Base-by-base conservation (phyloP, 2,797 vertebrate genomes). In the Anableps anableps region DNA sequence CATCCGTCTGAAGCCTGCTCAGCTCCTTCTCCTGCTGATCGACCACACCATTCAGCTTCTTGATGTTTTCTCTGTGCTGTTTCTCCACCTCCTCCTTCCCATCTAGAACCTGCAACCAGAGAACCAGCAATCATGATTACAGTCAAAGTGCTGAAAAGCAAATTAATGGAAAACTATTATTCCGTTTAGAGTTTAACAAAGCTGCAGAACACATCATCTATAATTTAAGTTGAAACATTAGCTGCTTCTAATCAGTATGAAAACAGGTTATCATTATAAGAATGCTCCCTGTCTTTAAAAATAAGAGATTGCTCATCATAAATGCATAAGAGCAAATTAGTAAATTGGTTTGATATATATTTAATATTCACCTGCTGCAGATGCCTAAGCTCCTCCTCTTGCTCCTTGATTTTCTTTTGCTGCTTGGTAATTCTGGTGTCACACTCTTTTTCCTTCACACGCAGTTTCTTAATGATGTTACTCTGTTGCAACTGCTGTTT, bases 401-500 rank as follows among this genome's bases (percentile, higher is more conserved):
- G 90, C 76, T 99, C 98, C 81, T 96, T 97, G 66, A 97, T 93
- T 92, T 97, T 98, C 92, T 95, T 99, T 92, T 85, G 96, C 80
- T 98, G 97, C 84, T 98, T 99, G 83, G 81, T 68, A 80, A 96
- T 94, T 79, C 70, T 91, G 38, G 90, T 86, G 81, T 99, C 98
- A 51, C 94, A 97, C 75, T 99, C 98, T 89, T 97, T 99, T 86
- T 99, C 99, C 88, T 99, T 99, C 68, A 92, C 92, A 92, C 99
- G 97, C 92, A 99, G 94, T 92, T 99, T 99, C 95, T 99, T 99
- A 93, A 99, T 99, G 86, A 98, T 97, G 93, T 97, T 99, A 86
- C 97, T 98, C 92, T 98, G 99, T 83, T 99, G 97, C 48, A 99
- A 94, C 88, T 99, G 99, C 88, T 99, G 98, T 90, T 99, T 99